These are phyloP conservation scores for Stomorhina lunata DNA, from an alignment of 2,888 invertebrate species.

Conservation along the genomic window DNA sequence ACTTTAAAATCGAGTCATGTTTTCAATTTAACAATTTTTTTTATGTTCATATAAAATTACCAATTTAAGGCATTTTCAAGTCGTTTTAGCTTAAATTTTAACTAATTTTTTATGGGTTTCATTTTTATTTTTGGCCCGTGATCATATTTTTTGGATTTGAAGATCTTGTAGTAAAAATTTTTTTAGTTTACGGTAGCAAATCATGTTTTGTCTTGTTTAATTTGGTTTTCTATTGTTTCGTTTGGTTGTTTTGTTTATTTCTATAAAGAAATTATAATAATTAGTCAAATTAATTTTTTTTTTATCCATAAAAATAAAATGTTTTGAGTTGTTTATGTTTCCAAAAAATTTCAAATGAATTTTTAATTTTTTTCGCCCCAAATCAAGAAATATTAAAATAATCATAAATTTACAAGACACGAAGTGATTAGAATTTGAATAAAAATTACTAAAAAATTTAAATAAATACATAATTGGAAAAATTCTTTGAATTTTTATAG, in stretches of 20 bases:
- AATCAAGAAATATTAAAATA: neutral
- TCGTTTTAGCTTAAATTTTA: neutral
- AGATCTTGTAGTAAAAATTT: neutral
- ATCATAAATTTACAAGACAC: neutral
- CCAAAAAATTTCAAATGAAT: neutral
- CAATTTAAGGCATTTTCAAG: neutral
- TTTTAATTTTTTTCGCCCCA: neutral
- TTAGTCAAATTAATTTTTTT: slow-evolving; percentile 11
- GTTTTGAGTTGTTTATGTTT: neutral
- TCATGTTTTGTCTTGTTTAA: slow-evolving; percentile 19
- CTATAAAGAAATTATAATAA: slow-evolving; percentile 10
- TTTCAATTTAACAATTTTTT: too few relatives aligned
- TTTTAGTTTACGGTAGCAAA: slow-evolving; percentile 20
- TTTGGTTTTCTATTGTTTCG: too few relatives aligned
- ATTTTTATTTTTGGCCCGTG: neutral
- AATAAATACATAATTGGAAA: too few relatives aligned
- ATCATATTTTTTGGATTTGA: neutral
- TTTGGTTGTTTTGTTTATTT: neutral
- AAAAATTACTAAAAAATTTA: neutral
- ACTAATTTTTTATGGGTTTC: neutral
- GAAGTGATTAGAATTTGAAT: neutral
- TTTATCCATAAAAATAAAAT: neutral
- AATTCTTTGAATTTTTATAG: too few relatives aligned
- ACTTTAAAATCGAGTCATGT: neutral
- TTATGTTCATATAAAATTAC: too few relatives aligned